A percentile compares a stretch with the other conserved stretches of the same genome.
phyloP scores from a whole-genome alignment of 2,113 vertebrate species.

The Ivindomyrus marchei region DNA sequence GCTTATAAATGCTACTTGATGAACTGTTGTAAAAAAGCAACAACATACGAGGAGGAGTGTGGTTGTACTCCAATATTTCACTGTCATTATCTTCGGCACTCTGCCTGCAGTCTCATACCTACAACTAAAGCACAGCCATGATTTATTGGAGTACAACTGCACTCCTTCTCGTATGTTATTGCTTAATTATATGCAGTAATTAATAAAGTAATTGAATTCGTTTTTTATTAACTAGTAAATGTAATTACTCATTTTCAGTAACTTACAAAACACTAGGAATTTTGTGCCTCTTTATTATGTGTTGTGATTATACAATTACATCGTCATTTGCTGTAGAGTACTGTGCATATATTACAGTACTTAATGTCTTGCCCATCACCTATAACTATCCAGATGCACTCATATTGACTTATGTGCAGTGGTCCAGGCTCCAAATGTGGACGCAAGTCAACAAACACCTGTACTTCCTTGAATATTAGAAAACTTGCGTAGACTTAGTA shows the following conservation, averaged over 20 bases:
- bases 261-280: neutral
- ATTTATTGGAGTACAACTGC: no score
- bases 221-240: neutral
- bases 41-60: no score
- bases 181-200: neutral
- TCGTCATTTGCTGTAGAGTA: neutral
- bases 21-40: no score
- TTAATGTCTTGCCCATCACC: neutral
- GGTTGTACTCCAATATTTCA: no score
- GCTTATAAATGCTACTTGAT: no score
- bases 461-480: neutral
- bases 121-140: no score
- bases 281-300: neutral
- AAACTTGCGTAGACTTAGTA: neutral
- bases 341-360: neutral
- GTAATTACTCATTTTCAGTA: neutral
- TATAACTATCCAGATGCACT: neutral
- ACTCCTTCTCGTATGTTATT: neutral
- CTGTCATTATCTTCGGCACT: no score
- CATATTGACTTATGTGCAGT: neutral
- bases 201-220: neutral
- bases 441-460: neutral
- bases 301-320: neutral
- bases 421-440: neutral
- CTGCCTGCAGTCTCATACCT: no score